Evolutionary conservation across 2,113 vertebrate genomes (phyloP).

Genomic region (Carassius carassius): DNA sequence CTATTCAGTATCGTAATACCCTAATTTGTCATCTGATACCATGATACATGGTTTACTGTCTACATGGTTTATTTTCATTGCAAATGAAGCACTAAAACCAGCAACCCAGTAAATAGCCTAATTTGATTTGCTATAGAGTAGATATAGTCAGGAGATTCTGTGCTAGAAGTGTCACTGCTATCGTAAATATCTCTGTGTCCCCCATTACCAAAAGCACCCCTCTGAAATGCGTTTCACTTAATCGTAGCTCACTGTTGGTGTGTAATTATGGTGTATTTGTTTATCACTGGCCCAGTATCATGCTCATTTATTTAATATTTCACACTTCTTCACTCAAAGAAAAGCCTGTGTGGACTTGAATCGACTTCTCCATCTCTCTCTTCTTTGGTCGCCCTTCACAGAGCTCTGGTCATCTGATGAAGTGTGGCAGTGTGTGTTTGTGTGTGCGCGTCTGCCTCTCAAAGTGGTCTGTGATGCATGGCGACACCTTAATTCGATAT

Average conservation of each 20-base stretch:
- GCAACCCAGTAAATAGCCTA: not conserved
- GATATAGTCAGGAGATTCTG: not conserved
- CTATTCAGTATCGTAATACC: not conserved
- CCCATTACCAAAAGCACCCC: not conserved
- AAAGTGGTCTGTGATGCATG: slow-evolving; percentile 56
- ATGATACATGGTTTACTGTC: too few species aligned
- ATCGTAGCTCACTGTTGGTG: not conserved
- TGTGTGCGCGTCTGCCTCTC: slow-evolving; percentile 56
- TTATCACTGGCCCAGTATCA: not conserved
- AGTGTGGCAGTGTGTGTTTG: slow-evolving; percentile 49
- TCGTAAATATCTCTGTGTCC: not conserved
- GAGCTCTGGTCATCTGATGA: slow-evolving; percentile 57
- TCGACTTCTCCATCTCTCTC: not conserved
- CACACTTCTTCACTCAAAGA: slow-evolving; percentile 27
- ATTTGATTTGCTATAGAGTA: slow-evolving; percentile 13
- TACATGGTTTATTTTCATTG: not conserved
- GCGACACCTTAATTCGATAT: slow-evolving; percentile 62
- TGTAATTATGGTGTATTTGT: slow-evolving; percentile 21
- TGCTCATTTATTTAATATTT: slow-evolving; percentile 29
- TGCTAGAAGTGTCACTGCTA: not conserved
- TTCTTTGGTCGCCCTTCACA: slow-evolving; percentile 57
- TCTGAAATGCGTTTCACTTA: slow-evolving; percentile 8
- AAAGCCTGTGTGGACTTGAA: slow-evolving; percentile 17
- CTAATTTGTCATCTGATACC: too few species aligned
- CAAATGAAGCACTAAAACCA: not conserved